Evolutionary conservation across 2,888 invertebrate genomes (phyloP), one percentile per base, ranked within the genome.

Genomic region (Xanthorhoe designata): DNA sequence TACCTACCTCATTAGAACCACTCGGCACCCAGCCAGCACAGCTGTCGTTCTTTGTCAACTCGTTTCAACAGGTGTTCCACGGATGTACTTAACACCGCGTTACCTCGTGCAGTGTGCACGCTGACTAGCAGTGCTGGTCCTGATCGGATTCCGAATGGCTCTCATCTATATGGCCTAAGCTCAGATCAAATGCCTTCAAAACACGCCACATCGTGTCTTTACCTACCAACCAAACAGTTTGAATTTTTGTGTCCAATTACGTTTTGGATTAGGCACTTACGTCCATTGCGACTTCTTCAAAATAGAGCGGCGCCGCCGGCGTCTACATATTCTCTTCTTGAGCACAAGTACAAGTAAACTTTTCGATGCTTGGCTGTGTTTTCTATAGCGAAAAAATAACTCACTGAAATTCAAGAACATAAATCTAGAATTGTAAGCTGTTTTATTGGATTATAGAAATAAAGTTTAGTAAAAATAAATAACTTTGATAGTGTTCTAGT

Each of bases 341-440:
- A 38, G 35, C 10, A n/a, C n/a, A 38, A 9, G 35, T 38, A 38
- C n/a, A 38, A 38, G 10, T 38, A 38, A 24, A 4, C n/a, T n/a
- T 24, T 38, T 9, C 35, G 35, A 38, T 38, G 10, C 35, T 38
- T 38, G 35, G 35, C 35, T 38, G 35, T 38, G 9, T 38, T 38
- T 9, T 8, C 9, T 10, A 38, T 10, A 38, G 35, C 35, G 35
- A 10, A 38, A 38, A 38, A 10, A 7, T 0, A 38, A 9, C 35
- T 38, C 35, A 38, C 9, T 24, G 8, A 56, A 56, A 45, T 56
- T 56, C 15, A 56, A 47, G 45, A 45, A 47, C 18, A 18, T 38
- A 18, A 54, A 54, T 38, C 18, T 58, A 58, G 49, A 15, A 51
- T n/a, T 24, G n/a, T 38, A 42, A 59, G 38, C 8, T 15, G 50